Evolutionary conservation across 2,888 invertebrate genomes (phyloP).

Genomic region (Andrena chrysosceles): DNA sequence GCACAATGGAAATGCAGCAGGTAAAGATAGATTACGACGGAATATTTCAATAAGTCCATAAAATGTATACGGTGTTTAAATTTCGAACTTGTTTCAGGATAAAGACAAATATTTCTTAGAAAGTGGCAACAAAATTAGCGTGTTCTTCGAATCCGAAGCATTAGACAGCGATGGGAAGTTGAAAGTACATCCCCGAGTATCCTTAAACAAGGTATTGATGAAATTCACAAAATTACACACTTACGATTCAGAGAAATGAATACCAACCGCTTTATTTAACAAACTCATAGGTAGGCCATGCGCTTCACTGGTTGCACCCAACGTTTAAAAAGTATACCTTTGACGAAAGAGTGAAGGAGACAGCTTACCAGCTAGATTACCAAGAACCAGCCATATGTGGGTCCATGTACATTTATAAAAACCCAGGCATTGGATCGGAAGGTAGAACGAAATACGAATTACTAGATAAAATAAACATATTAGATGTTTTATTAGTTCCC

Average conservation of each 20-base stretch:
- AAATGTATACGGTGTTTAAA: neutral
- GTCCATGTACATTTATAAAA: conserved; percentile 99
- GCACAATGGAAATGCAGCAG: conserved; percentile 87
- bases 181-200: conserved; percentile 88
- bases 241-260: no score
- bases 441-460: conserved; percentile 85
- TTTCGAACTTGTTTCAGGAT: conserved; percentile 82
- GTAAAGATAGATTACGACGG: conserved; percentile 78
- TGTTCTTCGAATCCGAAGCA: conserved; percentile 95
- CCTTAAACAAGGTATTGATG: conserved; percentile 89
- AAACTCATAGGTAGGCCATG: conserved; percentile 90
- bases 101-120: conserved; percentile 94
- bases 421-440: conserved; percentile 95
- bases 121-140: conserved; percentile 96
- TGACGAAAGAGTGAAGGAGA: conserved; percentile 92
- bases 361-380: conserved; percentile 90
- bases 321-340: conserved; percentile 94
- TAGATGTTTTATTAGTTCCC: neutral
- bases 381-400: conserved; percentile 94
- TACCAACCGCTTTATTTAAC: neutral
- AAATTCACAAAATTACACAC: neutral
- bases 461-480: neutral
- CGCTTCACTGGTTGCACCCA: conserved; percentile 92
- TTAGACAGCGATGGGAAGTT: conserved; percentile 91
- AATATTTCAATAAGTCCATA: neutral